Evolutionary conservation across 2,113 vertebrate species (phyloP).

Genomic region (Catharus bicknelli): DNA sequence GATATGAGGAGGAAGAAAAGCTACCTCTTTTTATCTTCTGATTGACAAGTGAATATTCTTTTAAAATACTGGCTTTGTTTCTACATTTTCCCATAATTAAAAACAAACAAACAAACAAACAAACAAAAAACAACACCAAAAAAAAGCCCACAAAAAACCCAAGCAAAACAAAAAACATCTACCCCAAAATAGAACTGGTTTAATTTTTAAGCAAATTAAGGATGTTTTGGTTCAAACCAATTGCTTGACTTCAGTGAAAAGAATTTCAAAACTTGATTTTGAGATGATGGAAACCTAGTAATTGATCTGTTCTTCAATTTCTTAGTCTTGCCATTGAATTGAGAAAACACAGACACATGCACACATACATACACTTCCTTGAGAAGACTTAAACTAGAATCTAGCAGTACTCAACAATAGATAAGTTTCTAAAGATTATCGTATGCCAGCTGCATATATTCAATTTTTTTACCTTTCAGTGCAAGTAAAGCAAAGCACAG

Average conservation of each 20-base stretch:
- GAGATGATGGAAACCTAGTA: background rate
- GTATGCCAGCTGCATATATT: fast-evolving
- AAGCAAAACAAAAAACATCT: no score
- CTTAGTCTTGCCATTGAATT: background rate
- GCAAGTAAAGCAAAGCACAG: background rate
- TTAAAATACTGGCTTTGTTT: background rate
- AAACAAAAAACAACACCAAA: no score
- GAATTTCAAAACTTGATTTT: background rate
- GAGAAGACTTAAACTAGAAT: background rate
- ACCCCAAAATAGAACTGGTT: background rate
- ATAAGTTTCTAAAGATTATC: background rate
- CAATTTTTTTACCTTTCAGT: background rate
- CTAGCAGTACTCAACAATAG: background rate
- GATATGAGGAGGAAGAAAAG: background rate
- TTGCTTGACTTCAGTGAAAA: background rate
- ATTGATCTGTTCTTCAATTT: background rate
- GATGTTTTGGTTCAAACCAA: background rate
- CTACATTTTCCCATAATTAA: background rate
- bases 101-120: background rate
- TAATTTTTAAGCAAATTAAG: background rate
- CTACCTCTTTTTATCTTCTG: background rate
- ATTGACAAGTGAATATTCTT: background rate
- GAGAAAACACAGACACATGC: background rate
- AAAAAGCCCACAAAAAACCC: no score
- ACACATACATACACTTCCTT: background rate